Evolutionary conservation across 2,797 vertebrate genomes (phyloP).

Genomic region (Lepilemur septentrionalis): DNA sequence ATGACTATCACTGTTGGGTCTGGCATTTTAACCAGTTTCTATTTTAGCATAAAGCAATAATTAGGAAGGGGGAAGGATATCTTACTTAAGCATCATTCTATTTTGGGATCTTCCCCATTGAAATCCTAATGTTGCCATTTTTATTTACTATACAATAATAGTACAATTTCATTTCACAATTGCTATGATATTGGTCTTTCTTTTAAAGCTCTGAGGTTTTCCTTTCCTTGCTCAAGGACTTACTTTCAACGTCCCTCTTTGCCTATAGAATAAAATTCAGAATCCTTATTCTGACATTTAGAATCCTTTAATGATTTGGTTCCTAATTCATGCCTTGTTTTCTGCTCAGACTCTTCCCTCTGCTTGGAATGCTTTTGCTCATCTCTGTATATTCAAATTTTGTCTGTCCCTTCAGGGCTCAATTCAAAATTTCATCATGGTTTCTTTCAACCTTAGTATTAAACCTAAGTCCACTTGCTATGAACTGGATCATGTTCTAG

Average conservation of each 20-base stretch:
- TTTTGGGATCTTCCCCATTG: neutral
- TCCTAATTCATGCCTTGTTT: neutral
- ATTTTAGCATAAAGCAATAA: neutral
- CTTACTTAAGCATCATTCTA: neutral
- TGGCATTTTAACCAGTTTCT: slow-evolving; percentile 7
- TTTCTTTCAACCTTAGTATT: neutral
- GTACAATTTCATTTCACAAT: neutral
- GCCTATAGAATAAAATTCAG: neutral
- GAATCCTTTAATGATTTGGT: neutral
- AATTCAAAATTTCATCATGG: neutral
- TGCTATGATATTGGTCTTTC: neutral
- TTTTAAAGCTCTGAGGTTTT: neutral
- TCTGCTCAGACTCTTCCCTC: neutral
- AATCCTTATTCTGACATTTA: neutral
- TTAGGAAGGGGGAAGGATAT: neutral
- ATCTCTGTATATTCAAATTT: neutral
- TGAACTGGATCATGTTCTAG: neutral
- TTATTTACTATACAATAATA: neutral
- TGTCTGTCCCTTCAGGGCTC: neutral
- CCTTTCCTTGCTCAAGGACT: neutral
- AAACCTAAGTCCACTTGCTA: neutral
- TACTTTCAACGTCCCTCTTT: neutral
- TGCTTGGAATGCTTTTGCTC: neutral
- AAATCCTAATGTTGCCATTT: neutral
- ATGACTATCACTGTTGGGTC: neutral